phyloP scores from a whole-genome alignment of 2,797 vertebrate genomes.

The Philypnodon macrostomus region DNA sequence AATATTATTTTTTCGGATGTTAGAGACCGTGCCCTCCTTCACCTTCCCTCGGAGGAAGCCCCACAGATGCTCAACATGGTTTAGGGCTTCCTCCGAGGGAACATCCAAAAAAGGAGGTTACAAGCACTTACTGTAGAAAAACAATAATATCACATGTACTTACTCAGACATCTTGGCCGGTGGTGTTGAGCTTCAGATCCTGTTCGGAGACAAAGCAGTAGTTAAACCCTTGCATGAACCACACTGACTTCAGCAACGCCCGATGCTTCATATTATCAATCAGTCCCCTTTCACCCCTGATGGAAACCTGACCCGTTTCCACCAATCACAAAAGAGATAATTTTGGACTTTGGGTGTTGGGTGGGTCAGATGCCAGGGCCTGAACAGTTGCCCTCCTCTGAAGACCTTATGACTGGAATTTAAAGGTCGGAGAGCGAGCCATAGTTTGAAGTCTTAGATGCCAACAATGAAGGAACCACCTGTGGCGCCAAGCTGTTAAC shows the following conservation, averaged over 20 bases:
- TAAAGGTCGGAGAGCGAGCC: slow-evolving; percentile 10
- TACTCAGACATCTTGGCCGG: slow-evolving; percentile 63
- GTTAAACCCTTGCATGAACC: not conserved
- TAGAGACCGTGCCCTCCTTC: no score
- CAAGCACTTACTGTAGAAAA: no score
- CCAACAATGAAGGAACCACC: slow-evolving; percentile 25
- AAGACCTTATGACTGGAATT: slow-evolving; percentile 35
- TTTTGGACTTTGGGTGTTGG: slow-evolving; percentile 17
- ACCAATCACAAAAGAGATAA: slow-evolving; percentile 43
- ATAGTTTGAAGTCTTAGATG: slow-evolving; percentile 20
- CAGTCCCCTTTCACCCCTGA: slow-evolving; percentile 25
- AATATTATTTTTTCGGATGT: no score
- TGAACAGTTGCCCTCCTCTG: slow-evolving; percentile 25
- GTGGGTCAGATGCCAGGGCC: slow-evolving; percentile 15
- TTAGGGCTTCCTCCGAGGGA: no score
- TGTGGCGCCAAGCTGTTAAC: slow-evolving; percentile 31
- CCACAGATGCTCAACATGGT: no score
- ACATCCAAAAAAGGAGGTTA: no score
- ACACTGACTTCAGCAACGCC: not conserved
- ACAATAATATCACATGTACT: slow-evolving; percentile 27
- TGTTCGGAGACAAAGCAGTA: slow-evolving; percentile 39
- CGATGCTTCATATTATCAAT: slow-evolving; percentile 20
- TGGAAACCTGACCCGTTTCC: slow-evolving; percentile 22
- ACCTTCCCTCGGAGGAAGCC: no score
- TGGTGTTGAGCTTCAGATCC: slow-evolving; percentile 37